phyloP scores from a whole-genome alignment of 2,113 vertebrate species.

The Dasyurus viverrinus region DNA sequence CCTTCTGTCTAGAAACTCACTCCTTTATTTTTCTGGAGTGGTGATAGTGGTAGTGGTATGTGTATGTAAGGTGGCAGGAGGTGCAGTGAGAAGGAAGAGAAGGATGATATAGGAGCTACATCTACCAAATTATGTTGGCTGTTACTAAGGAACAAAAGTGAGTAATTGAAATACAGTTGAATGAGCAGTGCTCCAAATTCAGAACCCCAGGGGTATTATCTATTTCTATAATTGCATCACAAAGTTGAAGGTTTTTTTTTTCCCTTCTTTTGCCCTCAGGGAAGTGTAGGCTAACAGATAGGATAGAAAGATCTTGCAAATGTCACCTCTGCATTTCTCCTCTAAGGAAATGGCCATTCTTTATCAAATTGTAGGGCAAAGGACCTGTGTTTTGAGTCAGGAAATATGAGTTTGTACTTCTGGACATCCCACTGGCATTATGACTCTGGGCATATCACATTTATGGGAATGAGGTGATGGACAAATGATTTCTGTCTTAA shows the following conservation, averaged over 20 bases:
- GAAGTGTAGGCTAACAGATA: background rate
- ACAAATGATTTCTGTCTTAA: background rate
- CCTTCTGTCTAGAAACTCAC: background rate
- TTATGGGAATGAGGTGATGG: background rate
- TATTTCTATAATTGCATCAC: conserved; percentile 41
- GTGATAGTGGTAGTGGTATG: background rate
- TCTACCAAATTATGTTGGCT: background rate
- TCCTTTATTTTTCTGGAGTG: background rate
- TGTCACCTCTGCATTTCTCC: conserved; percentile 28
- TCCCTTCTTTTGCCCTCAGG: conserved; percentile 23
- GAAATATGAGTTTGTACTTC: background rate
- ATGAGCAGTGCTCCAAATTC: conserved; percentile 27
- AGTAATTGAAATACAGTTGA: conserved; percentile 32
- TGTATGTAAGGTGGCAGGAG: background rate
- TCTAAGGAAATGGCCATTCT: conserved; percentile 19
- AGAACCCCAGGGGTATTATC: conserved; percentile 43
- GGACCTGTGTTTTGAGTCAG: background rate
- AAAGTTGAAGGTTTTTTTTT: background rate
- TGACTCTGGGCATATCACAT: background rate
- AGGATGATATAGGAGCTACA: conserved; percentile 10
- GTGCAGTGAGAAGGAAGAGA: background rate
- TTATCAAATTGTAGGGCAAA: background rate
- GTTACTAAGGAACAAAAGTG: background rate
- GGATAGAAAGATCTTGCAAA: conserved; percentile 26
- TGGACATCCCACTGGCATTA: background rate